Evolutionary conservation across 2,797 vertebrate genomes (phyloP).

Genomic region (Limnodromus scolopaceus): DNA sequence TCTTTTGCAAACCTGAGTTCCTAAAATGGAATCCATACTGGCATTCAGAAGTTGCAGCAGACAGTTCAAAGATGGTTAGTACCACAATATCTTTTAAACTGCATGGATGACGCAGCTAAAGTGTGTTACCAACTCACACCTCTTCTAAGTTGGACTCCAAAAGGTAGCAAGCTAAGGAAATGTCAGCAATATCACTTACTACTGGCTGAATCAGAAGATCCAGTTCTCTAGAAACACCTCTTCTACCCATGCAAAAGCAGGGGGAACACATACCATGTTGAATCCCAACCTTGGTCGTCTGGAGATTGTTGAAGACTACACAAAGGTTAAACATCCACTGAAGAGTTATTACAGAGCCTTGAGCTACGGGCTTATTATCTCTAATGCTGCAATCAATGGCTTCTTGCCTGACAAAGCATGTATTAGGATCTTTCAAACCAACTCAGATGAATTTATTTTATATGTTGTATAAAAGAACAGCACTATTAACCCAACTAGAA

Average conservation of each 20-base stretch:
- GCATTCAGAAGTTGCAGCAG: background rate
- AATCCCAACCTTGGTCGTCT: background rate
- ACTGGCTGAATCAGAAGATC: background rate
- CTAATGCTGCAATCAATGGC: background rate
- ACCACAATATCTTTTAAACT: fast-evolving
- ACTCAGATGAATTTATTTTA: background rate
- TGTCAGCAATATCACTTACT: background rate
- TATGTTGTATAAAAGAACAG: background rate
- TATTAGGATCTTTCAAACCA: background rate
- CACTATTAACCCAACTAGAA: background rate
- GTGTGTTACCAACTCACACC: no score
- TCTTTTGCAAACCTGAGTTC: background rate
- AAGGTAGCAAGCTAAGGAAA: background rate
- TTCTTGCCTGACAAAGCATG: background rate
- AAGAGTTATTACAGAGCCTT: background rate
- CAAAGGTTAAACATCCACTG: background rate
- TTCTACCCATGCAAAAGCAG: background rate
- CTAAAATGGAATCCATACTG: background rate
- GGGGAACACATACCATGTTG: background rate
- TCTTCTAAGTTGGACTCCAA: background rate
- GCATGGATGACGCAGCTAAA: background rate
- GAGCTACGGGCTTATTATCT: background rate
- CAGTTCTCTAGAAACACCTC: background rate
- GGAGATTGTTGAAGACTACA: background rate
- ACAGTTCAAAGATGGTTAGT: background rate